Evolutionary conservation across 2,113 vertebrate species (phyloP).

Genomic region (Mirounga angustirostris): DNA sequence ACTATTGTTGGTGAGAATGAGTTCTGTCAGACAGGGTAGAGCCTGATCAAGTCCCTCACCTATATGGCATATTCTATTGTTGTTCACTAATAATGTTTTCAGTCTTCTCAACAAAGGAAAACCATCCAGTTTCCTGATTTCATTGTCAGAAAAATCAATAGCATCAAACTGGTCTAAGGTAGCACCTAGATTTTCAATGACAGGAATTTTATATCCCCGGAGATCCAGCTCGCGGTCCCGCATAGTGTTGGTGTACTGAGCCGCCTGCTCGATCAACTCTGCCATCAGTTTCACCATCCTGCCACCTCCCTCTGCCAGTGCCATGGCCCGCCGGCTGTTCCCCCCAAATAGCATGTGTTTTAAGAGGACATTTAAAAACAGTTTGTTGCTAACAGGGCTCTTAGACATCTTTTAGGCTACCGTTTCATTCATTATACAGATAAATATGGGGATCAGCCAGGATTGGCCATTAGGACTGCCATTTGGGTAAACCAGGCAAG

Average conservation of each 20-base stretch:
- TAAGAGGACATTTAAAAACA: slow-evolving; percentile 57
- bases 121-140: slow-evolving; percentile 96
- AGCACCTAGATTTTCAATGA: slow-evolving; percentile 97
- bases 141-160: slow-evolving; percentile 98
- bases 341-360: not conserved
- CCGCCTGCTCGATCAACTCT: slow-evolving; percentile 96
- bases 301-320: fast-evolving
- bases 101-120: slow-evolving; percentile 95
- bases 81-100: slow-evolving; percentile 96
- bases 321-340: too few relatives aligned
- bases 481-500: slow-evolving; percentile 36
- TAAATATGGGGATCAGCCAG: not conserved
- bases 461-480: not conserved
- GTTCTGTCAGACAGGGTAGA: slow-evolving; percentile 92
- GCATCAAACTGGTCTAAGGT: slow-evolving; percentile 98
- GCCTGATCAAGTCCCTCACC: slow-evolving; percentile 96
- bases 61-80: slow-evolving; percentile 97
- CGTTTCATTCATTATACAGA: slow-evolving; percentile 48
- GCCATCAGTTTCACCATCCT: slow-evolving; percentile 96
- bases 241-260: slow-evolving; percentile 96
- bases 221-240: slow-evolving; percentile 95
- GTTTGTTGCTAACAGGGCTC: not conserved
- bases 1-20: slow-evolving; percentile 98
- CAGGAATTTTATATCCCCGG: slow-evolving; percentile 97
- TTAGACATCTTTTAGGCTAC: slow-evolving; percentile 39